Evolutionary conservation across 1,140 invertebrate genomes (phyloP).

Genomic region (Apis mellifera): DNA sequence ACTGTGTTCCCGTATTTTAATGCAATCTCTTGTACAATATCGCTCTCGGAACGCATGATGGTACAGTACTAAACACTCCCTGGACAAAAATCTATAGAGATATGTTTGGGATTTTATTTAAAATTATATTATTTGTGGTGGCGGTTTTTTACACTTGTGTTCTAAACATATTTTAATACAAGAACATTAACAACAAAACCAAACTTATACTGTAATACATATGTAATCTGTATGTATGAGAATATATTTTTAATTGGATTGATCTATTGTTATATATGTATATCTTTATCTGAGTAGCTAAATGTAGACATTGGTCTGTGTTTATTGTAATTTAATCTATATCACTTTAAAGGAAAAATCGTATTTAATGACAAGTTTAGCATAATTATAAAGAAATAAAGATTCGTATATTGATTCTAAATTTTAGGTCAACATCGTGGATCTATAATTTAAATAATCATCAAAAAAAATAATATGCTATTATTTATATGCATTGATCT

Average conservation of each 20-base stretch:
- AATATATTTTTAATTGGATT: constrained; percentile 22
- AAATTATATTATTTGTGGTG: constrained; percentile 40
- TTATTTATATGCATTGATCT: not conserved
- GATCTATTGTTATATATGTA: constrained; percentile 21
- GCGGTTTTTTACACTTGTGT: constrained; percentile 43
- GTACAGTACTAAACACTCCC: constrained; percentile 64
- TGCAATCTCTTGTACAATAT: constrained; percentile 30
- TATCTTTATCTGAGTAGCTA: constrained; percentile 17
- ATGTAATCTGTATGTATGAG: constrained; percentile 11
- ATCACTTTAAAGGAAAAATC: not conserved
- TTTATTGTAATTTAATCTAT: constrained; percentile 13
- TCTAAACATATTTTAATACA: constrained; percentile 11
- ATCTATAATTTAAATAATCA: not conserved
- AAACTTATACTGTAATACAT: constrained; percentile 18
- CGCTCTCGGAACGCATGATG: constrained; percentile 56
- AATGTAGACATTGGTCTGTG: constrained; percentile 27
- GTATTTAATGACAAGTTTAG: not conserved
- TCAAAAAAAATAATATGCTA: not conserved
- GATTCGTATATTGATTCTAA: constrained; percentile 35
- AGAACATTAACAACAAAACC: constrained; percentile 25
- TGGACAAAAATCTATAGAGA: constrained; percentile 45
- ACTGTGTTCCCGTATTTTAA: constrained; percentile 12
- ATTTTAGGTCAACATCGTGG: not conserved
- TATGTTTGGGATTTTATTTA: constrained; percentile 30
- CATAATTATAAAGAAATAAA: constrained; percentile 66